Evolutionary conservation across 2,888 invertebrate species (phyloP), one percentile per base, ranked within the genome.

Genomic region (Dichetophora obliterata): DNA sequence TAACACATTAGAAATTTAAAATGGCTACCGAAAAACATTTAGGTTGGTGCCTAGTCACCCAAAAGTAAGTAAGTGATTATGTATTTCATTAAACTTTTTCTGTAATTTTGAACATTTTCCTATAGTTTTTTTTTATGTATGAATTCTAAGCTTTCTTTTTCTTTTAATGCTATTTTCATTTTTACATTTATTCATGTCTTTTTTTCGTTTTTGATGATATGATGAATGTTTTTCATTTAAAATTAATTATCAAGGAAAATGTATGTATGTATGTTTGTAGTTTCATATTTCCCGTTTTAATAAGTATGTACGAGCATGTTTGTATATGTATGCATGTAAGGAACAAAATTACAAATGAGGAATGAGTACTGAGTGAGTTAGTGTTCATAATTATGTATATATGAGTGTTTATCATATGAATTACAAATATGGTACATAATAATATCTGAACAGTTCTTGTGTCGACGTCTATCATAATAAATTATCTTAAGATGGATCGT

Each of bases 271-370:
- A 68, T 80, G n/a, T 65, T 43, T 43, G 43, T 43, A 11, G 43
- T 43, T 43, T 11, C 43, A 3, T 43, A 6, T 43, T 43, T 43
- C 4, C 37, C 31, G 31, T 43, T 6, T 43, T 14, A 11, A 43
- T 11, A 78, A n/a, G n/a, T n/a, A 50, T 79, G 22, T 75, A 54
- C 22, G 63, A 16, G 63, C 27, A 31, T 63, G 16, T 63, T 11
- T 59, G 16, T 59, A 59, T n/a, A 65, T 77, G 54, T 75, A 74
- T 65, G 65, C 75, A 75, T 78, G 72, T 72, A 83, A 87, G 87
- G 87, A 87, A 87, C 87, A 86, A 85, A 87, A 87, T 87, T 87
- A 85, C 87, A 87, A 87, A 86, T 85, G 83, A 87, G 82, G 83
- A 85, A 79, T 79, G 54, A 59, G 22, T 43, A 43, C 52, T n/a